phyloP scores from a whole-genome alignment of 2,888 invertebrate genomes.

The Netelia inedita region DNA sequence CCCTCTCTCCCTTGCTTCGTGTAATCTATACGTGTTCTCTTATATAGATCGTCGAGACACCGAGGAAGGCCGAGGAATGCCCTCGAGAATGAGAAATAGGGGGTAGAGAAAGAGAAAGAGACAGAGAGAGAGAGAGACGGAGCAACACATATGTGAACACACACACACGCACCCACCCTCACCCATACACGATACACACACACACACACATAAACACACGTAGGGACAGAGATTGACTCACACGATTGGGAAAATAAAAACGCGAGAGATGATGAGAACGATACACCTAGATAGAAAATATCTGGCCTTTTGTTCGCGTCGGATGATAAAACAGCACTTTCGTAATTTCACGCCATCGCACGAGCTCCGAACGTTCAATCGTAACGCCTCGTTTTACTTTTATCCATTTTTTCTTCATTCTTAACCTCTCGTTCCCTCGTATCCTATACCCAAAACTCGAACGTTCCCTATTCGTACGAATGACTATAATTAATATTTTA shows the following conservation, averaged over 20 bases:
- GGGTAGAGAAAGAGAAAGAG: constrained; percentile 14
- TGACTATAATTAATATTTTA: too few relatives aligned
- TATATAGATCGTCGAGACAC: constrained; percentile 58
- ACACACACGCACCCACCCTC: neutral
- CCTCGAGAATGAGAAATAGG: constrained; percentile 55
- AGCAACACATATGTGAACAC: neutral
- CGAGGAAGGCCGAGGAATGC: constrained; percentile 63
- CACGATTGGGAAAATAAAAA: constrained; percentile 26
- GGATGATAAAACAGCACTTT: neutral
- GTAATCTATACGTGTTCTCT: neutral
- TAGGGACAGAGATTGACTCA: constrained; percentile 7
- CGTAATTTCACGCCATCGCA: constrained; percentile 18
- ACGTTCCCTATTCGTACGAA: neutral
- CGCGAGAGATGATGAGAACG: constrained; percentile 11
- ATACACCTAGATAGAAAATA: neutral
- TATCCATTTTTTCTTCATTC: neutral
- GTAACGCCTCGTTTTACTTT: neutral
- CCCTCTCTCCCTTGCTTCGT: neutral
- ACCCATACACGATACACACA: neutral
- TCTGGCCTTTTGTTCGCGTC: constrained; percentile 7
- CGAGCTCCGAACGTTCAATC: too few relatives aligned
- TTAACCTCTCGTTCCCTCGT: constrained; percentile 26
- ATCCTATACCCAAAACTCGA: neutral
- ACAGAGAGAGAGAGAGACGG: neutral
- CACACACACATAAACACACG: neutral